A percentile compares a stretch with the other conserved stretches of the same genome.
phyloP scores from a whole-genome alignment of 2,888 invertebrate species.

The Lagria hirta region DNA sequence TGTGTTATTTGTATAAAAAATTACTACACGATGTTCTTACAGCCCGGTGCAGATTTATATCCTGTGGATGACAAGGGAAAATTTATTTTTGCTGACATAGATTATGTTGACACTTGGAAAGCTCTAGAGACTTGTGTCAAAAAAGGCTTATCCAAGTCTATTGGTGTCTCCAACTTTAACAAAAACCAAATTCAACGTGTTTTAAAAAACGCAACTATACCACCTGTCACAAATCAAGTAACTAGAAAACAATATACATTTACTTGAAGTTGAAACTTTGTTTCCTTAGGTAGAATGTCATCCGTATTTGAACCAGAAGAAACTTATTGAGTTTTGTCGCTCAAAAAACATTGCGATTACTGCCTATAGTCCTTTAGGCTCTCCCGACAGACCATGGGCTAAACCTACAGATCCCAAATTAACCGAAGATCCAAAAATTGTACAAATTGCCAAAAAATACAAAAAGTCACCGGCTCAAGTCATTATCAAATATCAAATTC shows the following conservation, averaged over 20 bases:
- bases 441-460: constrained; percentile 60
- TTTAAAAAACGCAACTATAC: constrained; percentile 62
- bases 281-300: constrained; percentile 82
- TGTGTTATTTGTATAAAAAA: neutral
- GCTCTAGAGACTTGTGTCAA: constrained; percentile 75
- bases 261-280: too few species aligned
- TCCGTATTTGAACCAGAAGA: constrained; percentile 72
- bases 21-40: neutral
- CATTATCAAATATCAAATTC: constrained; percentile 65
- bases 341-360: constrained; percentile 54
- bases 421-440: constrained; percentile 59
- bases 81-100: constrained; percentile 64
- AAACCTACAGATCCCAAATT: constrained; percentile 71
- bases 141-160: constrained; percentile 68
- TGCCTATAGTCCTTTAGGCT: constrained; percentile 65
- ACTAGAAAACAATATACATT: too few species aligned
- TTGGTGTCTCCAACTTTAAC: constrained; percentile 86
- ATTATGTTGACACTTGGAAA: constrained; percentile 77
- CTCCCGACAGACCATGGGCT: constrained; percentile 80
- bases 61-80: constrained; percentile 65
- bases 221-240: constrained; percentile 66
- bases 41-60: constrained; percentile 66
- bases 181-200: constrained; percentile 70
- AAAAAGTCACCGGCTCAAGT: constrained; percentile 71
- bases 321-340: constrained; percentile 68